These are phyloP conservation scores for Odontophorus gujanensis DNA, from an alignment of 2,113 vertebrate genomes.

Conservation along the genomic window DNA sequence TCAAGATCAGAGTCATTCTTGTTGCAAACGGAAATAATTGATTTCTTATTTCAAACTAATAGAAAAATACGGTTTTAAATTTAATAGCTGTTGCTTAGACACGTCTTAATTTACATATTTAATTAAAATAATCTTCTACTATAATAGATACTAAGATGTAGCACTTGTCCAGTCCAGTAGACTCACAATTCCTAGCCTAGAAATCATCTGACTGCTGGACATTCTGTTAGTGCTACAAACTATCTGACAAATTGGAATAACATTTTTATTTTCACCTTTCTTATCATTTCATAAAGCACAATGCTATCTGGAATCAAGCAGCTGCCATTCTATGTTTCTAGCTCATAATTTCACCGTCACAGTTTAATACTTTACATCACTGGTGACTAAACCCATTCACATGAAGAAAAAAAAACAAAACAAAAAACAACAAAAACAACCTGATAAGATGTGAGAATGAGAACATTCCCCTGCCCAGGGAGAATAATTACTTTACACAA, in stretches of 20 bases:
- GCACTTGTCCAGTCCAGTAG: not conserved
- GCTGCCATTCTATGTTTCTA: conserved; percentile 56
- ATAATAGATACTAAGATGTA: not conserved
- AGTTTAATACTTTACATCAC: conserved; percentile 39
- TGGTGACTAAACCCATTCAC: not conserved
- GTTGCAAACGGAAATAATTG: not conserved
- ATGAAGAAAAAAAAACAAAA: not conserved
- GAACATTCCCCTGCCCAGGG: not conserved
- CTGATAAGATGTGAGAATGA: not conserved
- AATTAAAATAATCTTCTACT: not conserved
- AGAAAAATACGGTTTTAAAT: not conserved
- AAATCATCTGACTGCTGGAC: conserved; percentile 13
- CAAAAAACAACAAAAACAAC: not conserved
- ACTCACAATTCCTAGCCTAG: conserved; percentile 3
- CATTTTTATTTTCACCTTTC: conserved; percentile 60
- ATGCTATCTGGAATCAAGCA: conserved; percentile 57
- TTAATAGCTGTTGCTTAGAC: not conserved
- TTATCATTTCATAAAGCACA: conserved; percentile 62
- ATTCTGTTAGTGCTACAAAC: conserved; percentile 18
- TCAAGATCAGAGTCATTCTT: not conserved
- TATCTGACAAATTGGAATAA: conserved; percentile 36
- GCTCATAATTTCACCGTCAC: conserved; percentile 42
- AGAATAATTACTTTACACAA: not conserved
- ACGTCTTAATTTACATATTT: not conserved
- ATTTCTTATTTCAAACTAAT: not conserved